Percentiles rank a stretch among this genome's conserved stretches.
Evolutionary conservation across 2,888 invertebrate species (phyloP).

Genomic region (Pristionchus entomophagus): DNA sequence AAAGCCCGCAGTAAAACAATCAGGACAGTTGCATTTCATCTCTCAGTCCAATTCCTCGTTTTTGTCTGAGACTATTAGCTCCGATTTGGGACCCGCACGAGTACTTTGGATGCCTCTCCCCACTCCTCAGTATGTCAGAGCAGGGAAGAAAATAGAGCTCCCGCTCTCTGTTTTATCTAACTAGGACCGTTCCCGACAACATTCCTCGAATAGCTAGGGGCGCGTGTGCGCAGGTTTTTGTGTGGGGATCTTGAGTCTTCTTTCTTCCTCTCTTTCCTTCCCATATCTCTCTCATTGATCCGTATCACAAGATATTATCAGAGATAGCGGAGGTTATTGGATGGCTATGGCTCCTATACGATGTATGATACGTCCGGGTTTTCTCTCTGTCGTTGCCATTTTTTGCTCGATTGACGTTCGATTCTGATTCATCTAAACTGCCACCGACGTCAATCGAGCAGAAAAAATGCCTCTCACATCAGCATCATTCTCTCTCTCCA

Average conservation of each 20-base stretch:
- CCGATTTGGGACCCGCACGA: background rate
- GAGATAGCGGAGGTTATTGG: background rate
- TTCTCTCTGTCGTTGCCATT: background rate
- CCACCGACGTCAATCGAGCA: no score
- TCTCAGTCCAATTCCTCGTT: background rate
- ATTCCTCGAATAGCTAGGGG: slow-evolving; percentile 6
- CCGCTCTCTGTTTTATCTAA: background rate
- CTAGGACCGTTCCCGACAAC: background rate
- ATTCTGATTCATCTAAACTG: background rate
- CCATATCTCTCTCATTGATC: background rate
- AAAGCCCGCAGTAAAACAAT: no score
- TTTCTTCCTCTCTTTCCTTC: background rate
- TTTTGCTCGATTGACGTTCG: slow-evolving; percentile 13
- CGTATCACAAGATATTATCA: background rate
- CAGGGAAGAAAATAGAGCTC: background rate
- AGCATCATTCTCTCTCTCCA: background rate
- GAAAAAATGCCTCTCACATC: no score
- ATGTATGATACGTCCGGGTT: background rate
- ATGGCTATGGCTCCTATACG: background rate
- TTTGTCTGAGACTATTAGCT: slow-evolving; percentile 12
- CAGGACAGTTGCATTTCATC: no score
- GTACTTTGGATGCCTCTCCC: background rate
- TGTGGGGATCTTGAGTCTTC: slow-evolving; percentile 7
- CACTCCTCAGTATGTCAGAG: no score
- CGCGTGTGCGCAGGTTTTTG: background rate